phyloP scores from a whole-genome alignment of 1,140 invertebrate species.

The Lordiphosa collinella region DNA sequence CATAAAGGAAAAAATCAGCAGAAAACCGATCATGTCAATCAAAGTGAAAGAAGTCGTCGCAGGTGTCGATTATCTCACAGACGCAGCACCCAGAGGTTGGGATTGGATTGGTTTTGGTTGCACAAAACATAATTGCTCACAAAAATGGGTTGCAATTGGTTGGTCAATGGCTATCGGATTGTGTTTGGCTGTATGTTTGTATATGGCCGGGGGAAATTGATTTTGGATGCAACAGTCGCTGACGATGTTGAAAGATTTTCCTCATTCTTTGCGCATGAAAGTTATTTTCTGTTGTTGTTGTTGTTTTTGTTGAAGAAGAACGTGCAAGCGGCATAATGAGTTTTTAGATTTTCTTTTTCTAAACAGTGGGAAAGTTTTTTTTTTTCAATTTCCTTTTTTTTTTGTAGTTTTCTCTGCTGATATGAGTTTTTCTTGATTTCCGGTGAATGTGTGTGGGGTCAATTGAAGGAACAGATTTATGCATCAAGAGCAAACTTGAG shows the following conservation, averaged over 20 bases:
- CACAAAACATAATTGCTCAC: slow-evolving; percentile 29
- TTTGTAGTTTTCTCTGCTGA: slow-evolving; percentile 17
- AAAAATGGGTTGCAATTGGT: slow-evolving; percentile 26
- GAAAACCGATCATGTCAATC: slow-evolving; percentile 51
- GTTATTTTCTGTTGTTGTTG: background rate
- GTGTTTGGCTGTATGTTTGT: no score
- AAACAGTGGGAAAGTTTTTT: slow-evolving; percentile 39
- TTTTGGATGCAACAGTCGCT: slow-evolving; percentile 5
- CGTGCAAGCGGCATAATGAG: slow-evolving; percentile 46
- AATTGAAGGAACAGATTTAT: slow-evolving; percentile 1
- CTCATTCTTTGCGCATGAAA: slow-evolving; percentile 5
- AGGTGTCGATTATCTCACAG: slow-evolving; percentile 52
- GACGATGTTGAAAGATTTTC: background rate
- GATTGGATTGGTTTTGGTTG: slow-evolving; percentile 18
- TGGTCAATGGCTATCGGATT: background rate
- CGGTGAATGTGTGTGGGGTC: slow-evolving; percentile 1
- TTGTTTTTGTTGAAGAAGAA: slow-evolving; percentile 30
- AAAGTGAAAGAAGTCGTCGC: slow-evolving; percentile 61
- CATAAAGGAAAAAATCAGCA: slow-evolving; percentile 3
- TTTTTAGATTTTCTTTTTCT: slow-evolving; percentile 47
- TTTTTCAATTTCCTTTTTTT: slow-evolving; percentile 23
- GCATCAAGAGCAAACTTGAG: background rate
- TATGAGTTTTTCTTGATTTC: background rate
- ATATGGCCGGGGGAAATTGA: background rate
- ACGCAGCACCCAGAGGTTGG: slow-evolving; percentile 15